Percentiles rank a stretch among this genome's conserved stretches.
Evolutionary conservation across 64 coral and sea anemone genomes (phyloP).

Genomic region (Hydrozoanthus tunicans): DNA sequence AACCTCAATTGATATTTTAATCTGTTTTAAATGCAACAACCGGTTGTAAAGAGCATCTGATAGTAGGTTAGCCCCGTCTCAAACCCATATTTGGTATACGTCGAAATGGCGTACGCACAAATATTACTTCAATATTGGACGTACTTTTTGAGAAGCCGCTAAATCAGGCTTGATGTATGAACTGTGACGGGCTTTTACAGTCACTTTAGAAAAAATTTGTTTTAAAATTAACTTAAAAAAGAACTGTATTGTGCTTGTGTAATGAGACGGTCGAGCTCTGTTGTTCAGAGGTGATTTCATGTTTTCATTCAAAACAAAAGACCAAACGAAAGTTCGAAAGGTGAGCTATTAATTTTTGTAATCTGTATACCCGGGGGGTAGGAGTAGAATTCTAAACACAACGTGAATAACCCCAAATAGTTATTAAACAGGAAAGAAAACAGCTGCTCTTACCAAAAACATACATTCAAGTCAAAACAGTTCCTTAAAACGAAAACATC

Average conservation of each 20-base stretch:
- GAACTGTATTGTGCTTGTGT: constrained; percentile 17
- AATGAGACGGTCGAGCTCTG: not conserved
- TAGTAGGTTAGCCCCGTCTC: not conserved
- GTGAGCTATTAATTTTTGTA: constrained; percentile 78
- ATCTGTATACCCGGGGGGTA: constrained; percentile 65
- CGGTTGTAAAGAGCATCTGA: not conserved
- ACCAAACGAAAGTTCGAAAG: constrained; percentile 12
- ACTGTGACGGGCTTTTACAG: not conserved
- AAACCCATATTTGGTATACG: not conserved
- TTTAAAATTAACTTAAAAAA: constrained; percentile 11
- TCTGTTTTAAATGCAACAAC: constrained; percentile 20
- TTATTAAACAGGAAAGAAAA: constrained; percentile 57
- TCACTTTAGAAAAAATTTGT: not conserved
- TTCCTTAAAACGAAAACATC: not conserved
- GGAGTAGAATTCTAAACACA: constrained; percentile 54
- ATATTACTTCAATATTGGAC: not conserved
- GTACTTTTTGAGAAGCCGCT: not conserved
- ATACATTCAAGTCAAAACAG: constrained; percentile 27
- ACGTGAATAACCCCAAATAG: constrained; percentile 54
- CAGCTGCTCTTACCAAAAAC: constrained; percentile 32
- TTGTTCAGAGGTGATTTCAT: constrained; percentile 14
- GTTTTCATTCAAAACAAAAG: constrained; percentile 41
- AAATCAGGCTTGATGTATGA: not conserved
- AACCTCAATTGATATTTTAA: constrained; percentile 4
- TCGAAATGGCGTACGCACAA: not conserved